These are phyloP conservation scores for Eupithecia pulchellata DNA, from an alignment of 2,888 invertebrate genomes.

Conservation along the genomic window DNA sequence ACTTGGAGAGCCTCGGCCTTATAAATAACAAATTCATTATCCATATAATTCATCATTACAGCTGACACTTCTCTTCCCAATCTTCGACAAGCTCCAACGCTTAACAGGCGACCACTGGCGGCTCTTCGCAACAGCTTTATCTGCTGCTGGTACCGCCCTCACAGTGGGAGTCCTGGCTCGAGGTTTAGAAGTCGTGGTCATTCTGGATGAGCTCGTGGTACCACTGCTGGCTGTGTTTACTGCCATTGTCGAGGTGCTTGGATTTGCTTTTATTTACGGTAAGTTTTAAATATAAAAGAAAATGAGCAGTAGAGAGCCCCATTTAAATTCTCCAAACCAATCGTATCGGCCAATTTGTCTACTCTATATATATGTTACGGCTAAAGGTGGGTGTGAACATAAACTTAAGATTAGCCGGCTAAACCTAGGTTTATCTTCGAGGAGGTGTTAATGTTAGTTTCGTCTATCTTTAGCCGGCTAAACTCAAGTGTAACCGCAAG, in stretches of 20 bases:
- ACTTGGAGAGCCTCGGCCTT: too few relatives aligned
- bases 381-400: too few relatives aligned
- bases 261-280: slow-evolving; percentile 81
- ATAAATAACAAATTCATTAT: neutral
- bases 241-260: slow-evolving; percentile 70
- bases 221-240: slow-evolving; percentile 73
- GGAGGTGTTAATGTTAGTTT: too few relatives aligned
- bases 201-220: slow-evolving; percentile 71
- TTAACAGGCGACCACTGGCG: slow-evolving; percentile 75
- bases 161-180: slow-evolving; percentile 71
- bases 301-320: too few relatives aligned
- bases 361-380: too few relatives aligned
- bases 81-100: slow-evolving; percentile 75
- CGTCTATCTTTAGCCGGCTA: too few relatives aligned
- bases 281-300: too few relatives aligned
- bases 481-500: too few relatives aligned
- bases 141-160: slow-evolving; percentile 73
- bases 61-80: slow-evolving; percentile 75
- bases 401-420: too few relatives aligned
- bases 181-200: slow-evolving; percentile 65
- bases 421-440: too few relatives aligned
- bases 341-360: too few relatives aligned
- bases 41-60: slow-evolving; percentile 50
- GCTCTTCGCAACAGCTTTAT: slow-evolving; percentile 70
- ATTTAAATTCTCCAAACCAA: too few relatives aligned